Conservation (phyloP, 2,113 vertebrate species). For the Triplophysa tibetana region DNA sequence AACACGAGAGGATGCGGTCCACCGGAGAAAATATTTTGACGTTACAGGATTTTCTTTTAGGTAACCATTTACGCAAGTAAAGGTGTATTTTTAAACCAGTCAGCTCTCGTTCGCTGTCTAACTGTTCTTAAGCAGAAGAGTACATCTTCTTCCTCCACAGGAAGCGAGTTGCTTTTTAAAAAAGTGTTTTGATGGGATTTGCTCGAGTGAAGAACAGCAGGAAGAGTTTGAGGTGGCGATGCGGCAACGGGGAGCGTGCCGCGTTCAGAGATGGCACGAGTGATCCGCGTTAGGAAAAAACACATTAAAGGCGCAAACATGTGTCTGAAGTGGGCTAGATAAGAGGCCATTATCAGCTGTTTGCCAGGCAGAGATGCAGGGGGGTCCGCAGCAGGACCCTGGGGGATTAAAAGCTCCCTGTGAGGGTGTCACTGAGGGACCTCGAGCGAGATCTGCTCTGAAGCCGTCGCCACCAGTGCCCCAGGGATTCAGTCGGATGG, state of each 20-base stretch:
- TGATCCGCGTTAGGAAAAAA: constrained; percentile 70
- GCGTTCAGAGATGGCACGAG: constrained; percentile 74
- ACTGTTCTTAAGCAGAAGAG: background rate
- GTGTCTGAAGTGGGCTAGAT: constrained; percentile 80
- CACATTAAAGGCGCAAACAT: constrained; percentile 78
- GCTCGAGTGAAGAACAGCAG: constrained; percentile 43
- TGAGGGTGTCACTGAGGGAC: constrained; percentile 20
- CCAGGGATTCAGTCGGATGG: constrained; percentile 14
- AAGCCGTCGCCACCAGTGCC: constrained; percentile 11
- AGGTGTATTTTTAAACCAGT: background rate
- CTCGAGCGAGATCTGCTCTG: constrained; percentile 17
- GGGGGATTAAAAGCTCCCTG: constrained; percentile 55
- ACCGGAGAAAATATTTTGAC: background rate
- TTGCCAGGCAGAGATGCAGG: constrained; percentile 70
- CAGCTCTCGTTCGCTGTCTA: background rate
- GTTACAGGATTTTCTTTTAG: background rate
- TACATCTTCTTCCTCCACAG: constrained; percentile 31
- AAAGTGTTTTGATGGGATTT: constrained; percentile 39
- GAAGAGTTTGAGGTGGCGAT: background rate
- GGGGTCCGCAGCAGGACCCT: constrained; percentile 65
- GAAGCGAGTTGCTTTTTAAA: constrained; percentile 45
- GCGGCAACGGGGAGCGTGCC: constrained; percentile 62
- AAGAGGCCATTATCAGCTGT: constrained; percentile 77
- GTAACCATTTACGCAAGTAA: background rate
- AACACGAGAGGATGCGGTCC: background rate